Evolutionary conservation across 2,113 vertebrate species (phyloP).

Genomic region (Herpetotheres cachinnans): DNA sequence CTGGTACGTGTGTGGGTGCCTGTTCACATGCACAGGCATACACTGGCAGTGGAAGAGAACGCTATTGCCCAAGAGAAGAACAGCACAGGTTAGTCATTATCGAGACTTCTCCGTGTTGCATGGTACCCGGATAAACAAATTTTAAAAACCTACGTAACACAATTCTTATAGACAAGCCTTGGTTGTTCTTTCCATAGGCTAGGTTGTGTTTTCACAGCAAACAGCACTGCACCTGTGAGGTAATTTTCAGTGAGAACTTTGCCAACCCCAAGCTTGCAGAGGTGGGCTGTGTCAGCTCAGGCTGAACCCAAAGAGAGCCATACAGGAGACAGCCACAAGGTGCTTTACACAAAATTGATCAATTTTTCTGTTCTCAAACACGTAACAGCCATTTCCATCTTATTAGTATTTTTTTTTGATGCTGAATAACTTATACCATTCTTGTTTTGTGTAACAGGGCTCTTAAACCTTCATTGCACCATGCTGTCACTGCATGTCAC

Average conservation of each 20-base stretch:
- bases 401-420: background rate
- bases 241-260: background rate
- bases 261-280: background rate
- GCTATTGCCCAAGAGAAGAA: rapidly evolving
- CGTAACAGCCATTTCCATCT: background rate
- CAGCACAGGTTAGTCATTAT: background rate
- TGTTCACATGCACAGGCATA: background rate
- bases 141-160: background rate
- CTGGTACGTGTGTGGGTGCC: background rate
- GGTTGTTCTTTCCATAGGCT: background rate
- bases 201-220: background rate
- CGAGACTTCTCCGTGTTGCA: background rate
- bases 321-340: background rate
- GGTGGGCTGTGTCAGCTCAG: background rate
- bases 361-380: background rate
- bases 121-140: background rate
- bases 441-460: background rate
- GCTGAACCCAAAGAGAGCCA: background rate
- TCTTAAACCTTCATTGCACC: background rate
- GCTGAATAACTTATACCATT: background rate
- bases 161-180: background rate
- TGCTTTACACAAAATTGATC: rapidly evolving
- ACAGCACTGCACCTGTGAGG: background rate
- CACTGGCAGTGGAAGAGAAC: rapidly evolving
- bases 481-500: background rate